Conservation (phyloP, 2,113 vertebrate genomes). For the Plotosus lineatus region DNA sequence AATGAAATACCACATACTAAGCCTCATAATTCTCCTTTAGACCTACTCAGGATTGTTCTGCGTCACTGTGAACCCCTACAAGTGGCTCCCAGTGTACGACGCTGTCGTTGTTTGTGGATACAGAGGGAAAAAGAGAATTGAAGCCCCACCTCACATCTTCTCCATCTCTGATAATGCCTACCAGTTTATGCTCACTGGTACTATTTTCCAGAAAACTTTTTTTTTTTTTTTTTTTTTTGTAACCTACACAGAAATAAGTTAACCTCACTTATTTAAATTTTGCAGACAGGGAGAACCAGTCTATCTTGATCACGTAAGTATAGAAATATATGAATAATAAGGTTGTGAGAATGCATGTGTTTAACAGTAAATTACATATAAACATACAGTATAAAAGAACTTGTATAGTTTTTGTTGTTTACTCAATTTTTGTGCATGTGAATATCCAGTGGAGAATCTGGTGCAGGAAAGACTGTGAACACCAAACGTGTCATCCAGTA, state of each 20-base stretch:
- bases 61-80: constrained; percentile 61
- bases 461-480: constrained; percentile 80
- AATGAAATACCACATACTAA: constrained; percentile 49
- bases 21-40: constrained; percentile 4
- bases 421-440: not conserved
- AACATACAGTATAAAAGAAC: not conserved
- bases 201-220: too few relatives aligned
- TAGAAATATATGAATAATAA: not conserved
- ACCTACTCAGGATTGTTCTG: constrained; percentile 52
- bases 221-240: too few relatives aligned
- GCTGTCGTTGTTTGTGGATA: constrained; percentile 72
- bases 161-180: constrained; percentile 82
- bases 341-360: not conserved
- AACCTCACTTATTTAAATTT: not conserved
- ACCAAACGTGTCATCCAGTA: constrained; percentile 80
- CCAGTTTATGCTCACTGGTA: constrained; percentile 81
- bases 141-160: constrained; percentile 83
- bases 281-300: constrained; percentile 65
- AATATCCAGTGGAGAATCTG: constrained; percentile 71
- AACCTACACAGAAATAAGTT: not conserved
- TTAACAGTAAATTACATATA: not conserved
- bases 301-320: constrained; percentile 74
- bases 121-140: constrained; percentile 79
- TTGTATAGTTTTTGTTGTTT: not conserved
- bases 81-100: constrained; percentile 77